Conservation (phyloP, 1,140 invertebrate genomes). For the Euura saliciscinereae region DNA sequence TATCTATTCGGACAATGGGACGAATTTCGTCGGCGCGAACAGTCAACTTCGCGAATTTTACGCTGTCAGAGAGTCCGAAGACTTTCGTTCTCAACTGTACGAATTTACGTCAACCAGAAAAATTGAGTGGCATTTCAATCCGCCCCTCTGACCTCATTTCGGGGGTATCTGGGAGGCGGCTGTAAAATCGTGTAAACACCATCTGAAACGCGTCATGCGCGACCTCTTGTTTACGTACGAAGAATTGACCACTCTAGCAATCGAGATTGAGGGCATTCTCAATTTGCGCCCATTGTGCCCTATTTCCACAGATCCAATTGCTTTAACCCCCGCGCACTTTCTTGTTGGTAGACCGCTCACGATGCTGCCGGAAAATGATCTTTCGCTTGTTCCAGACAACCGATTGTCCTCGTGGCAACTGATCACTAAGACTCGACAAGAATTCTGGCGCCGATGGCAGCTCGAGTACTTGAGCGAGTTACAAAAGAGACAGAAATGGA, state of each 20-base stretch:
- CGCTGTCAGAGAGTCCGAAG: not conserved
- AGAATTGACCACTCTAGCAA: not conserved
- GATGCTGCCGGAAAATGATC: constrained; percentile 17
- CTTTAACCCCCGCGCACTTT: constrained; percentile 17
- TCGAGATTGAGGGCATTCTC: not conserved
- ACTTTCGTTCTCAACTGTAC: not conserved
- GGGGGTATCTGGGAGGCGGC: constrained; percentile 29
- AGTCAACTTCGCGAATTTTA: constrained; percentile 21
- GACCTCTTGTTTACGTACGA: constrained; percentile 4
- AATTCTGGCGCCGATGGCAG: constrained; percentile 11
- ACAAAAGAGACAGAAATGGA: constrained; percentile 12
- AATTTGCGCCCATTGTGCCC: constrained; percentile 1
- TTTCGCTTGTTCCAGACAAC: constrained; percentile 16
- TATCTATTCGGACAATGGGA: constrained; percentile 24
- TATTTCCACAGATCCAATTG: constrained; percentile 8
- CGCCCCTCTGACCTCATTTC: constrained; percentile 23
- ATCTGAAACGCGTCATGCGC: constrained; percentile 26
- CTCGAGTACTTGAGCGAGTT: constrained; percentile 13
- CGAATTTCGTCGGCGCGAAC: constrained; percentile 24
- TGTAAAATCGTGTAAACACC: constrained; percentile 29
- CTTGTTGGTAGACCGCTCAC: constrained; percentile 15
- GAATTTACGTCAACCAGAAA: not conserved
- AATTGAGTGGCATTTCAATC: constrained; percentile 22
- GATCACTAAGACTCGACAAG: constrained; percentile 14
- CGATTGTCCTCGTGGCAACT: constrained; percentile 18